Conservation (phyloP, 2,113 vertebrate species). For the Chroicocephalus ridibundus region DNA sequence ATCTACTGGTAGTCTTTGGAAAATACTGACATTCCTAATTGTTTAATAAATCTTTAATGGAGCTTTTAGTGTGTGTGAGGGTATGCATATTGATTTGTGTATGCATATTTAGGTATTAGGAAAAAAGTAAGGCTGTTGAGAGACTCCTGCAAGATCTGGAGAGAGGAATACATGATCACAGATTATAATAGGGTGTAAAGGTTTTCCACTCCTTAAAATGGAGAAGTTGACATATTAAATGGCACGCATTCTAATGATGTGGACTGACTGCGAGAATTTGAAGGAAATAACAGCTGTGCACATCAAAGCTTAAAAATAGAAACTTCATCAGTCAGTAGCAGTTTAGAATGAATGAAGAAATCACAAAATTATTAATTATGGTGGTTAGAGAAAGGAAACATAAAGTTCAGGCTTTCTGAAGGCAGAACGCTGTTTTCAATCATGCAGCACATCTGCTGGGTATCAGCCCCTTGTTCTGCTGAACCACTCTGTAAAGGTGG, state of each 20-base stretch:
- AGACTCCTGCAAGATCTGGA: not conserved
- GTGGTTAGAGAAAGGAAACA: conserved; percentile 4
- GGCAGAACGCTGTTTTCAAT: not conserved
- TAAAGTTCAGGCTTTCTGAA: not conserved
- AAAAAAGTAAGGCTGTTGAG: not conserved
- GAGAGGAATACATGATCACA: not conserved
- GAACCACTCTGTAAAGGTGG: not conserved
- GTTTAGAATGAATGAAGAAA: conserved; percentile 37
- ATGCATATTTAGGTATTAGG: not conserved
- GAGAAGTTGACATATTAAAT: conserved; percentile 3
- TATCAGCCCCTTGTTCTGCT: not conserved
- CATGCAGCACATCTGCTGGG: not conserved
- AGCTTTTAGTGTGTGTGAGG: not conserved
- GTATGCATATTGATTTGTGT: not conserved
- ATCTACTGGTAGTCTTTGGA: not conserved
- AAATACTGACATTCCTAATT: conserved; percentile 11
- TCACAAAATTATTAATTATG: conserved; percentile 21
- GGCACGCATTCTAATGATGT: not conserved
- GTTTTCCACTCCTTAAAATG: not conserved
- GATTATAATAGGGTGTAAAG: not conserved
- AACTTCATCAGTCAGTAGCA: conserved; percentile 31
- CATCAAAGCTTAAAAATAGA: conserved; percentile 46
- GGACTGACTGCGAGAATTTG: conserved; percentile 34
- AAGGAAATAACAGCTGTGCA: conserved; percentile 41
- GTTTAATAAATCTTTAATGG: conserved; percentile 17